Conservation (phyloP, 2,888 invertebrate species). For the Lochmaea crataegi region DNA sequence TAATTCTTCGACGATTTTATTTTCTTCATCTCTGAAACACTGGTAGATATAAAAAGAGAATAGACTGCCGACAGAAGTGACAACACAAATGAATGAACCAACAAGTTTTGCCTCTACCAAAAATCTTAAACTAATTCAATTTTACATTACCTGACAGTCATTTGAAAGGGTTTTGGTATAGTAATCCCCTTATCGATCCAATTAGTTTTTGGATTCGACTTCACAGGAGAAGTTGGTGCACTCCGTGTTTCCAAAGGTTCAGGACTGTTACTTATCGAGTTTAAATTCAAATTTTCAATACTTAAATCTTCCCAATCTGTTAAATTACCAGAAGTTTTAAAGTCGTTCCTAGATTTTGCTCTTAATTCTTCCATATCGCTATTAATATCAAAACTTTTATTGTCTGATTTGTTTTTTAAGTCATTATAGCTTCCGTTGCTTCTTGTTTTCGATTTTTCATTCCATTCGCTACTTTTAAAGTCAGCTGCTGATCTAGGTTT, state of each 20-base stretch:
- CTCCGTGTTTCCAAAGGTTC: constrained; percentile 64
- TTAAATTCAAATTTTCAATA: constrained; percentile 59
- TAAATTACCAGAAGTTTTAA: constrained; percentile 47
- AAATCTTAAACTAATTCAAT: neutral
- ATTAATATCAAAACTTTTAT: constrained; percentile 18
- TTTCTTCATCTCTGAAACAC: constrained; percentile 74
- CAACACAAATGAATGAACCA: too few relatives aligned
- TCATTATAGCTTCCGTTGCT: neutral
- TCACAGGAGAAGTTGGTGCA: constrained; percentile 71
- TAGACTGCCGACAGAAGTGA: too few relatives aligned
- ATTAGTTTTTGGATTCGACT: constrained; percentile 59
- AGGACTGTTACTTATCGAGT: constrained; percentile 50
- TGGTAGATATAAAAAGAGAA: too few relatives aligned
- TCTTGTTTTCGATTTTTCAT: neutral
- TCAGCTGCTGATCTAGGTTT: constrained; percentile 11
- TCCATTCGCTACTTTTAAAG: constrained; percentile 2
- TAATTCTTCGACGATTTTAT: constrained; percentile 69
- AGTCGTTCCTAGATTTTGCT: constrained; percentile 57
- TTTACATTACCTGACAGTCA: constrained; percentile 72
- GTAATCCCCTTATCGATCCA: constrained; percentile 66
- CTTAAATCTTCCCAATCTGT: constrained; percentile 59
- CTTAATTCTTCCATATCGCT: constrained; percentile 25
- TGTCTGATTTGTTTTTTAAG: neutral
- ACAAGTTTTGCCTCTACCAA: too few relatives aligned
- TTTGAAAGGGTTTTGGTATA: constrained; percentile 76